Evolutionary conservation across 2,888 invertebrate genomes (phyloP).

Genomic region (Hedychridium roseum): DNA sequence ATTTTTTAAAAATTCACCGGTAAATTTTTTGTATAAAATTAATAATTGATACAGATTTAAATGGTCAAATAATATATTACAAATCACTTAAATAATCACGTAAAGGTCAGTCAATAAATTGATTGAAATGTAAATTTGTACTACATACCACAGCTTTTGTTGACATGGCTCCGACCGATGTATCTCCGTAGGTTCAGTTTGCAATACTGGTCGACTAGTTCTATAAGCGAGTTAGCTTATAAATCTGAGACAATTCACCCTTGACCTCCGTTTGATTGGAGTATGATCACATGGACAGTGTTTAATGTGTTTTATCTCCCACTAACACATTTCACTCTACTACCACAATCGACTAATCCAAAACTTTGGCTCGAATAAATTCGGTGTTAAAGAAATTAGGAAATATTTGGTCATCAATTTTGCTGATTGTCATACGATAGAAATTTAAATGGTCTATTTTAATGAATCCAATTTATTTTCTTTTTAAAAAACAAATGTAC

Average conservation of each 20-base stretch:
- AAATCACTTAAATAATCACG: background rate
- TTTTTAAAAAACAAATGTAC: no score
- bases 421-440: no score
- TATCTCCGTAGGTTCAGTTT: constrained; percentile 30
- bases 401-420: no score
- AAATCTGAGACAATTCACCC: constrained; percentile 52
- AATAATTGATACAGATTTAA: background rate
- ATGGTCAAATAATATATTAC: background rate
- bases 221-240: constrained; percentile 50
- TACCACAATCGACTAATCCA: background rate
- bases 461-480: no score
- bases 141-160: constrained; percentile 24
- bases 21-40: background rate
- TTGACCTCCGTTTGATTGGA: constrained; percentile 47
- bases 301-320: constrained; percentile 25
- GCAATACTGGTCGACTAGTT: constrained; percentile 44
- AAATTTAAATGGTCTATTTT: background rate
- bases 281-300: constrained; percentile 25
- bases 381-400: no score
- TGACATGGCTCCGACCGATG: constrained; percentile 25
- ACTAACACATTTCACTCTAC: constrained; percentile 16
- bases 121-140: no score
- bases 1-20: constrained; percentile 2
- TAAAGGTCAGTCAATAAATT: background rate
- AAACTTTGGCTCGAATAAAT: background rate